phyloP scores from a whole-genome alignment of 2,888 invertebrate species.

The Disparrhopalites patrizii region DNA sequence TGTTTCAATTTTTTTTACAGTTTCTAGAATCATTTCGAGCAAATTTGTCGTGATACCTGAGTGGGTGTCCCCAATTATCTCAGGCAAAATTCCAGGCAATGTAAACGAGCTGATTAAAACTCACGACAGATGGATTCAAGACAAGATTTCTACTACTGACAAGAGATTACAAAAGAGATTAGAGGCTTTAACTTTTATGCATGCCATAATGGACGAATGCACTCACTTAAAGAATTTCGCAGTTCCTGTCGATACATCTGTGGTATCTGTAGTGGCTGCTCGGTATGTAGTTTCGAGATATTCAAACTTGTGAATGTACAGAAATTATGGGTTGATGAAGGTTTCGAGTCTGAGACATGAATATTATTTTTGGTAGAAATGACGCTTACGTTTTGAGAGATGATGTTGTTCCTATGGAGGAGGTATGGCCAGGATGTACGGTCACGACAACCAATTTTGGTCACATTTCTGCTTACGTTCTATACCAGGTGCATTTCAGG shows the following conservation, averaged over 20 bases:
- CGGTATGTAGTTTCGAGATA: slow-evolving; percentile 48
- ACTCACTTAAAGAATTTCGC: slow-evolving; percentile 94
- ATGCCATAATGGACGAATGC: slow-evolving; percentile 97
- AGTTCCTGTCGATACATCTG: slow-evolving; percentile 72
- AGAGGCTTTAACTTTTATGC: slow-evolving; percentile 88
- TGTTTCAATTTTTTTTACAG: not conserved
- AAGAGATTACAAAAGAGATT: slow-evolving; percentile 46
- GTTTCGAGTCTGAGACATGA: not conserved
- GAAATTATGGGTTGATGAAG: not conserved
- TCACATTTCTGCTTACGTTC: slow-evolving; percentile 82
- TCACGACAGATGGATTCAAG: slow-evolving; percentile 20
- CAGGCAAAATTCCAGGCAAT: slow-evolving; percentile 7
- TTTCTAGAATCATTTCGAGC: slow-evolving; percentile 4
- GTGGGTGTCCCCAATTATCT: slow-evolving; percentile 15
- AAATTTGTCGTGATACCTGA: slow-evolving; percentile 12
- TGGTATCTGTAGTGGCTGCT: slow-evolving; percentile 88
- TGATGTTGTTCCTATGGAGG: slow-evolving; percentile 72
- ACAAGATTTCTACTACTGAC: slow-evolving; percentile 12
- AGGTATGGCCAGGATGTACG: slow-evolving; percentile 91
- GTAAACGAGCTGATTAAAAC: slow-evolving; percentile 16
- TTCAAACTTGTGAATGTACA: not conserved
- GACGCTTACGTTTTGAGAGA: slow-evolving; percentile 75
- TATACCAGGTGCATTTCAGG: slow-evolving; percentile 84
- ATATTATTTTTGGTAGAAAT: slow-evolving; percentile 34
- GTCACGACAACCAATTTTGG: slow-evolving; percentile 82